phyloP scores from a whole-genome alignment of 2,113 vertebrate species.

The Sinocyclocheilus grahami region DNA sequence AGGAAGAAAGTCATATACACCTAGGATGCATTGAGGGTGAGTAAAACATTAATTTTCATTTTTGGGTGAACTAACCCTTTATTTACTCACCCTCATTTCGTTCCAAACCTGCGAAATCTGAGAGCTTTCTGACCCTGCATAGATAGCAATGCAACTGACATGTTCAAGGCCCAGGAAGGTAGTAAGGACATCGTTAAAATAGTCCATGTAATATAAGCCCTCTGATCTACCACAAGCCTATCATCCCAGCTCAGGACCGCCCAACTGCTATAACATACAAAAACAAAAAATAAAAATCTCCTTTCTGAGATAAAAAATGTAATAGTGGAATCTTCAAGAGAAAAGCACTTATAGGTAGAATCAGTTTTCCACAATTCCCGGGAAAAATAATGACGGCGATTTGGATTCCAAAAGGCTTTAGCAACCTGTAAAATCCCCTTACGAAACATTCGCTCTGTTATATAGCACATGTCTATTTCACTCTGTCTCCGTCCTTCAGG shows the following conservation, averaged over 20 bases:
- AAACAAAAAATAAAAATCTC: not conserved
- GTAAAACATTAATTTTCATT: too few relatives aligned
- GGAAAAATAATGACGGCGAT: not conserved
- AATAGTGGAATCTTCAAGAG: not conserved
- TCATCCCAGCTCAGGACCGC: conserved; percentile 13
- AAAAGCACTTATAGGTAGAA: not conserved
- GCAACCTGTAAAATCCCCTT: conserved; percentile 12
- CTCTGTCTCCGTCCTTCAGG: too few relatives aligned
- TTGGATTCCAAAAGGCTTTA: not conserved
- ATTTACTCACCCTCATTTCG: too few relatives aligned
- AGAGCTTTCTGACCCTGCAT: too few relatives aligned
- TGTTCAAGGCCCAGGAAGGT: too few relatives aligned
- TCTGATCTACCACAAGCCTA: conserved; percentile 16
- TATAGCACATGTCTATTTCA: not conserved
- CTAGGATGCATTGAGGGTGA: too few relatives aligned
- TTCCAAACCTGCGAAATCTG: too few relatives aligned
- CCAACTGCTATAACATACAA: not conserved
- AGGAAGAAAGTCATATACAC: too few relatives aligned
- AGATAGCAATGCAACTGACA: too few relatives aligned
- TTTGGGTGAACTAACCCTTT: too few relatives aligned
- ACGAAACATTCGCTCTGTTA: conserved; percentile 10
- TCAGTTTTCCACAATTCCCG: too few relatives aligned
- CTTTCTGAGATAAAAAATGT: not conserved
- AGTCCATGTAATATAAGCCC: conserved; percentile 35
- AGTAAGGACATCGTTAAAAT: too few relatives aligned